Evolutionary conservation across 2,797 vertebrate genomes (phyloP), one percentile per base, ranked within the genome.

Genomic region (Rhinatrema bivittatum): DNA sequence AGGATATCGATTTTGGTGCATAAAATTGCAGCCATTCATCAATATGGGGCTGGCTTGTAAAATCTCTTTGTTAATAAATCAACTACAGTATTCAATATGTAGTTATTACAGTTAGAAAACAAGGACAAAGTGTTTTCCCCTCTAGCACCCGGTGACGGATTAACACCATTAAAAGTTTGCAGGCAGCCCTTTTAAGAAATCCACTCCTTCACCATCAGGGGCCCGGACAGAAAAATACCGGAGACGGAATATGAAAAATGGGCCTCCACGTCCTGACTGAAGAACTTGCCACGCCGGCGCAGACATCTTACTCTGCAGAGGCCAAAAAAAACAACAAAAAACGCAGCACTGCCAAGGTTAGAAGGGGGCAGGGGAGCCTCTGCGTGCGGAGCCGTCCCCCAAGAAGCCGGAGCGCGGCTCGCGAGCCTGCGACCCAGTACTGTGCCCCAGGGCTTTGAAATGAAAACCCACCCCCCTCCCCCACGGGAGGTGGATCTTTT

Each of bases 1-100:
- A 68, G 60, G 44, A 20, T 62, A 79, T 79, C 37, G 78, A 82
- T 62, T 70, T 38, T 28, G 32, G 45, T 36, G 32, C 25, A 40
- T 59, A 54, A 74, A 70, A 74, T 64, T 68, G 46, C 48, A 55
- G 25, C 53, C 55, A 70, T 80, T 76, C 56, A 47, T 79, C 76
- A 79, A 57, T 52, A 58, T 42, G 18, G n/a, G 2, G 2, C 56
- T 52, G 38, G 57, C 53, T 33, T 37, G 45, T 47, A 53, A 62
- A 52, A 53, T 52, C 65, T 62, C 50, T 30, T 33, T 5, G 18
- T 57, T 64, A 57, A 74, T 75, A 73, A 70, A 73, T 66, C 68
- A 67, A 23, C 20, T 29, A 43, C 10, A 1, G 10, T 46, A 8
- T n/a, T 59, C 60, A 31, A 36, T 25, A 27, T 10, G 5, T 23